These are phyloP conservation scores for Carcina quercana DNA, from an alignment of 2,888 invertebrate species.

Conservation along the genomic window DNA sequence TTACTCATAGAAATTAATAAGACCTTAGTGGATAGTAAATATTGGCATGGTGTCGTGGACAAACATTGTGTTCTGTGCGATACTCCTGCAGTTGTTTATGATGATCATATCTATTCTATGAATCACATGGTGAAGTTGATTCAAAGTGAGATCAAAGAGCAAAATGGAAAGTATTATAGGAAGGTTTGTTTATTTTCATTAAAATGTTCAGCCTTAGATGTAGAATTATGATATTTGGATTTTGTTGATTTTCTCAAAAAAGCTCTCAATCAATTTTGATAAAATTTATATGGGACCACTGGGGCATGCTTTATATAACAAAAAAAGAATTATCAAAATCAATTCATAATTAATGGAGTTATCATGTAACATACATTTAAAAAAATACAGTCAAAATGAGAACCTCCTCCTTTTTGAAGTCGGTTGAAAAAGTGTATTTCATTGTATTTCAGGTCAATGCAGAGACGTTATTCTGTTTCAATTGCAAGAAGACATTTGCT, in stretches of 20 bases:
- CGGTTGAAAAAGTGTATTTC: no score
- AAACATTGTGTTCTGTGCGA: conserved; percentile 35
- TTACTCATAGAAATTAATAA: conserved; percentile 26
- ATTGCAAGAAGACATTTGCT: conserved; percentile 26
- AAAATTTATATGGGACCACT: no score
- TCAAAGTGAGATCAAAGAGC: conserved; percentile 21
- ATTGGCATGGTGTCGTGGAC: conserved; percentile 39
- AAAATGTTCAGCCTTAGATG: no score
- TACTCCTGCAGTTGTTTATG: conserved; percentile 13
- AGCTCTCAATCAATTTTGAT: no score
- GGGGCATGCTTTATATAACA: no score
- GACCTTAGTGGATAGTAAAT: conserved; percentile 22
- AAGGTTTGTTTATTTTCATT: conserved; percentile 29
- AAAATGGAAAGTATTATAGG: conserved; percentile 27
- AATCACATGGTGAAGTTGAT: conserved; percentile 37
- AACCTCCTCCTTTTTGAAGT: no score
- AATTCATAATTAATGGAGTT: no score
- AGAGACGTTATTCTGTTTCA: conserved; percentile 36
- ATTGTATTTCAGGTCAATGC: conserved; percentile 32
- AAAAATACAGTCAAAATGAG: no score
- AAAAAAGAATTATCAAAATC: no score
- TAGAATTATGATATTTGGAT: no score
- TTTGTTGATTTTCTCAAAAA: no score
- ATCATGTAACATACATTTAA: no score
- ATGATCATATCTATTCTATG: conserved; percentile 23